Conservation (phyloP, 2,797 vertebrate genomes). For the Pangasius mekongensis region DNA sequence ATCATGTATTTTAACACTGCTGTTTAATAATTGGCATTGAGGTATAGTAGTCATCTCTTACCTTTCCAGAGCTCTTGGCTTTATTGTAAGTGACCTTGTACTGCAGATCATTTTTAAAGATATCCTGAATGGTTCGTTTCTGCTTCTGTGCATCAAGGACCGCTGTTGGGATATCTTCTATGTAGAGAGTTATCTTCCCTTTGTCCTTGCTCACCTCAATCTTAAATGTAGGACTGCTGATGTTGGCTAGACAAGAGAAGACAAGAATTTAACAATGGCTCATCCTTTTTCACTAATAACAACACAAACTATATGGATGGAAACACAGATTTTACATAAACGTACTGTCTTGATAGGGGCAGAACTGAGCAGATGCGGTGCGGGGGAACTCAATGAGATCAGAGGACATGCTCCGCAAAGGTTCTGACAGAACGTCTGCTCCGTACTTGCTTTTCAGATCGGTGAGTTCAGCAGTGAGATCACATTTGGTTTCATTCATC, state of each 20-base stretch:
- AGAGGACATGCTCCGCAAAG: rapidly evolving
- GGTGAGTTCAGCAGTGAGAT: conserved; percentile 77
- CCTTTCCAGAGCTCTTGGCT: conserved; percentile 87
- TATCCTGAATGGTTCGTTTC: conserved; percentile 78
- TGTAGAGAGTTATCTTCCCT: conserved; percentile 71
- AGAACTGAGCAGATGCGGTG: conserved; percentile 75
- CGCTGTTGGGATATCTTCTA: conserved; percentile 78
- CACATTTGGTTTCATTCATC: conserved; percentile 76
- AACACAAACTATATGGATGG: not conserved
- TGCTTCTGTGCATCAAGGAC: conserved; percentile 63
- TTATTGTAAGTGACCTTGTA: conserved; percentile 85
- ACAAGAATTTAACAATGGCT: not conserved
- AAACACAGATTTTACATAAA: conserved; percentile 44
- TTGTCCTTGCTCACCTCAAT: conserved; percentile 71
- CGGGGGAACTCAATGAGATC: conserved; percentile 70
- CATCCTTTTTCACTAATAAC: not conserved
- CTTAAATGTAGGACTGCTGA: conserved; percentile 77
- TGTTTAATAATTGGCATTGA: not conserved
- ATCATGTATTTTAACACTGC: not conserved
- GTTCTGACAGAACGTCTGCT: conserved; percentile 79
- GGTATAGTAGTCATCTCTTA: conserved; percentile 63
- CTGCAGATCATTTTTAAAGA: conserved; percentile 79
- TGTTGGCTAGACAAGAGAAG: conserved; percentile 72
- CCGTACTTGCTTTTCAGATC: conserved; percentile 72
- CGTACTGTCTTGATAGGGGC: conserved; percentile 88